Conservation (phyloP, 1,140 invertebrate genomes). For the Drosophila equinoxialis region DNA sequence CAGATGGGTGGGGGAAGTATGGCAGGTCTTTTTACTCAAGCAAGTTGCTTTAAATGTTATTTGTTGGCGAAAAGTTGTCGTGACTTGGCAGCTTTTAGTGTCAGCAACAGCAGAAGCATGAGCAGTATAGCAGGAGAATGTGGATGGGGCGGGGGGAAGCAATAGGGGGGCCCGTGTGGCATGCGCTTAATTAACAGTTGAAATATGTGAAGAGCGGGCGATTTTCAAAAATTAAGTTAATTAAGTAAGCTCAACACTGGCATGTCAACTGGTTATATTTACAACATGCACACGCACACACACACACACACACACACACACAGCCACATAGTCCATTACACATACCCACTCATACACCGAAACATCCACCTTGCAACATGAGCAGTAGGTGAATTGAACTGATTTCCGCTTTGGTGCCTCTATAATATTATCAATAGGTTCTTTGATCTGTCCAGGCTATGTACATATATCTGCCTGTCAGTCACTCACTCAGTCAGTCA, state of each 20-base stretch:
- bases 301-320: conserved; percentile 7
- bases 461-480: background rate
- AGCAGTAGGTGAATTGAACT: conserved; percentile 1
- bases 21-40: background rate
- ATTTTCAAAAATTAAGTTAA: conserved; percentile 64
- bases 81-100: conserved; percentile 49
- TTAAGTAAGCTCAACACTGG: conserved; percentile 62
- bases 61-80: conserved; percentile 58
- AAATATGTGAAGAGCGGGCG: conserved; percentile 45
- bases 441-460: conserved; percentile 11
- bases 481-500: conserved; percentile 8
- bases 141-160: too few species aligned
- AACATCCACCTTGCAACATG: background rate
- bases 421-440: conserved; percentile 36
- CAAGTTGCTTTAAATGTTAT: conserved; percentile 66
- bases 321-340: conserved; percentile 2
- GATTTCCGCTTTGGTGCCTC: conserved; percentile 49
- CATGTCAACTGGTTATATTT: conserved; percentile 65
- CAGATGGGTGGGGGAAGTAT: background rate
- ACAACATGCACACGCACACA: conserved; percentile 2
- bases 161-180: conserved; percentile 22
- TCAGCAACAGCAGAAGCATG: conserved; percentile 36
- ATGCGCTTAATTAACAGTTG: conserved; percentile 72
- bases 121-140: background rate
- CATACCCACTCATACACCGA: background rate